phyloP scores from a whole-genome alignment of 2,888 invertebrate genomes.

The Spicauda simplicius region DNA sequence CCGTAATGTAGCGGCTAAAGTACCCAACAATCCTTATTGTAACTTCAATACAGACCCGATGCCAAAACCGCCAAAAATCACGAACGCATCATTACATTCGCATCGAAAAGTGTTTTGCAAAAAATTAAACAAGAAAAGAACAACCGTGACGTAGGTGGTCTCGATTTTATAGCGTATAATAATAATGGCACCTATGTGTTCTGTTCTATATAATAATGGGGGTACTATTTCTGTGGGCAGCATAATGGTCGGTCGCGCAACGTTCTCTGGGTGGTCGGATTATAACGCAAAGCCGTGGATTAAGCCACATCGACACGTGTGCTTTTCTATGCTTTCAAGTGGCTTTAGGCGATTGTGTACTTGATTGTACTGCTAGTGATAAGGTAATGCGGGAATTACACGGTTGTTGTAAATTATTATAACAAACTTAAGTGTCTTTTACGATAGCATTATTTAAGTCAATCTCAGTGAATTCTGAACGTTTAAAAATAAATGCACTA shows the following conservation, averaged over 20 bases:
- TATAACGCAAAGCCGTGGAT: slow-evolving; percentile 74
- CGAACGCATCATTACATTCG: slow-evolving; percentile 79
- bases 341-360: slow-evolving; percentile 70
- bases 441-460: not conserved
- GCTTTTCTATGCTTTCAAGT: slow-evolving; percentile 67
- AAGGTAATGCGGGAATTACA: slow-evolving; percentile 48
- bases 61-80: slow-evolving; percentile 73
- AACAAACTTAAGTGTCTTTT: slow-evolving; percentile 33
- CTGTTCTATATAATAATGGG: slow-evolving; percentile 78
- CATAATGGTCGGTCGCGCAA: slow-evolving; percentile 61
- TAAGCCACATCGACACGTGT: slow-evolving; percentile 81
- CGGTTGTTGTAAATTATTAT: slow-evolving; percentile 43
- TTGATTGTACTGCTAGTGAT: slow-evolving; percentile 60
- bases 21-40: slow-evolving; percentile 25
- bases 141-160: slow-evolving; percentile 73
- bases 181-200: slow-evolving; percentile 74
- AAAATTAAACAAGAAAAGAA: slow-evolving; percentile 49
- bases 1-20: slow-evolving; percentile 16
- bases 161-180: slow-evolving; percentile 74
- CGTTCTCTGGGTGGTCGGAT: slow-evolving; percentile 79
- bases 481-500: not conserved
- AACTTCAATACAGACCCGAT: slow-evolving; percentile 14
- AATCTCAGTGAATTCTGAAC: not conserved
- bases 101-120: slow-evolving; percentile 62
- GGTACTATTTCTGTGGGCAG: slow-evolving; percentile 73